phyloP scores from a whole-genome alignment of 2,888 invertebrate genomes.

The Oscheius myriophilus region DNA sequence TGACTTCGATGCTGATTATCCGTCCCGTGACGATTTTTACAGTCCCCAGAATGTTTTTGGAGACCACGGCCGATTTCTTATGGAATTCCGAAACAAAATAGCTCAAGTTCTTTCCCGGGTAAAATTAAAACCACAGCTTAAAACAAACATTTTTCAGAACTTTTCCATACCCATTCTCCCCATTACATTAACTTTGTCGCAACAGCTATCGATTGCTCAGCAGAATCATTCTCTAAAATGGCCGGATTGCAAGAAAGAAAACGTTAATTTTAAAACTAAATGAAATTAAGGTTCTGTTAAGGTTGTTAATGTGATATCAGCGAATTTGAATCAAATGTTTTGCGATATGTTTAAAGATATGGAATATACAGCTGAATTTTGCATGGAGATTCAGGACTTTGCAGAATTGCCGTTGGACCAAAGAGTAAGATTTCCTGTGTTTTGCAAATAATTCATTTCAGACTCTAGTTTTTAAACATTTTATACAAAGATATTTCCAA shows the following conservation, averaged over 20 bases:
- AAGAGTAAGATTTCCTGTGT: background rate
- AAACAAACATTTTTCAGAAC: too few species aligned
- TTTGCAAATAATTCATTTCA: background rate
- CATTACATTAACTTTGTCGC: background rate
- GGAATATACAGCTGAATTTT: background rate
- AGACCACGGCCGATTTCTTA: background rate
- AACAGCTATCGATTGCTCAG: background rate
- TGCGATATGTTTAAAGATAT: background rate
- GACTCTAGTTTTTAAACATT: slow-evolving; percentile 2
- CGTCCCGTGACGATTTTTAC: background rate
- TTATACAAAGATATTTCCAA: slow-evolving; percentile 9
- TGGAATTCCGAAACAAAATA: background rate
- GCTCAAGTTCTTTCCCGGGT: background rate
- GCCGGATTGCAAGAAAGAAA: slow-evolving; percentile 4
- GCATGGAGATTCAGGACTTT: slow-evolving; percentile 3
- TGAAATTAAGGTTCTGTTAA: background rate
- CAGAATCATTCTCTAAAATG: slow-evolving; percentile 3
- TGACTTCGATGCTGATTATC: background rate
- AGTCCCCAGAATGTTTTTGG: background rate
- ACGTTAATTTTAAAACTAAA: background rate
- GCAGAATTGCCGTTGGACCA: slow-evolving; percentile 3
- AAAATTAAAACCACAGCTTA: too few species aligned
- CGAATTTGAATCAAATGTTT: background rate
- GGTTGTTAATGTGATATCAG: slow-evolving; percentile 6
- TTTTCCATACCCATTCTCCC: too few species aligned